Evolutionary conservation across 2,888 invertebrate species (phyloP).

Genomic region (Diadegma fenestrale): DNA sequence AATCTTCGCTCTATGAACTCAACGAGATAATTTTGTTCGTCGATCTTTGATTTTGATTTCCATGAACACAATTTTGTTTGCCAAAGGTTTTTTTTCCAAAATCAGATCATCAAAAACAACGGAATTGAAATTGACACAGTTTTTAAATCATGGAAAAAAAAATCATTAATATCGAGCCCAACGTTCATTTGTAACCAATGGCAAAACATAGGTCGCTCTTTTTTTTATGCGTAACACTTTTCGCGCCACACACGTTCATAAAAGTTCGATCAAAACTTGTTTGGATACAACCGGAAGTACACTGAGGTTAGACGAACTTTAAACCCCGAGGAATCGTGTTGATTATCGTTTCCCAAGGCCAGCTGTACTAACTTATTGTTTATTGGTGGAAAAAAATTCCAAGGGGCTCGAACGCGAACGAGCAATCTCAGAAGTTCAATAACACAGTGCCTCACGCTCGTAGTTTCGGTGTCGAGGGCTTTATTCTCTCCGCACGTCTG

Average conservation of each 20-base stretch:
- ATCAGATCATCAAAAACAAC: not conserved
- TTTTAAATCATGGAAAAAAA: not conserved
- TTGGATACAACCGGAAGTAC: conserved; percentile 6
- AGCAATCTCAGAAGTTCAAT: conserved; percentile 33
- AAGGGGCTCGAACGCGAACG: not conserved
- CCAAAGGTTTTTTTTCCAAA: not conserved
- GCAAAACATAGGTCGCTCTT: not conserved
- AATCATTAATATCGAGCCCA: not conserved
- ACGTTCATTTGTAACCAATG: not conserved
- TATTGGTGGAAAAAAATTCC: not conserved
- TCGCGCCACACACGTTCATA: not conserved
- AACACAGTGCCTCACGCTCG: conserved; percentile 42
- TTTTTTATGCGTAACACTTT: conserved; percentile 11
- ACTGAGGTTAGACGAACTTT: not conserved
- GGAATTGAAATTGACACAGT: not conserved
- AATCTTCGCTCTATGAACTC: not conserved
- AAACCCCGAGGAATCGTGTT: not conserved
- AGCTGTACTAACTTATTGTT: not conserved
- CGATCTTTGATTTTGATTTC: not conserved
- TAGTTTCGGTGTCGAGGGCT: conserved; percentile 34
- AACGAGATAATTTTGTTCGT: not conserved
- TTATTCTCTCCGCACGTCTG: conserved; percentile 41
- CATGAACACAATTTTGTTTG: not conserved
- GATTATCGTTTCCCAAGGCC: not conserved
- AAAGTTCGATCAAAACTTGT: not conserved